Evolutionary conservation across 2,113 vertebrate species (phyloP).

Genomic region (Ailurus styani): DNA sequence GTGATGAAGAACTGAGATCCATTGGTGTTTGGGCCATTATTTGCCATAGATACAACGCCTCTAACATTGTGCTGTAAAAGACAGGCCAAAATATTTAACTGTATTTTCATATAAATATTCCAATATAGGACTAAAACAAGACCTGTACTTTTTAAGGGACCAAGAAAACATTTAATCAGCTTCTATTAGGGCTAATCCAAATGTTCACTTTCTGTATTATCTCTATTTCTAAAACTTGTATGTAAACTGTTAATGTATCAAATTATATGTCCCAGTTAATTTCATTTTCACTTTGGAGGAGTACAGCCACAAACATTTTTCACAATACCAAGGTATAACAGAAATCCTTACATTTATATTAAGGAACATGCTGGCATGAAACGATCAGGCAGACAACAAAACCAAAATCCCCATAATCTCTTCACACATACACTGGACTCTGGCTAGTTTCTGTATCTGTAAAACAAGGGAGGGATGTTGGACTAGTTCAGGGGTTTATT

Average conservation of each 20-base stretch:
- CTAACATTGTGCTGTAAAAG: slow-evolving; percentile 92
- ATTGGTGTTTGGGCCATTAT: slow-evolving; percentile 96
- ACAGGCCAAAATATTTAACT: background rate
- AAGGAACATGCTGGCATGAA: slow-evolving; percentile 1
- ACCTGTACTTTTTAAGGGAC: background rate
- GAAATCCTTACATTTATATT: slow-evolving; percentile 36
- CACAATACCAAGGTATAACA: background rate
- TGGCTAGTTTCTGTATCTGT: slow-evolving; percentile 45
- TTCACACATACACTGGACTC: slow-evolving; percentile 24
- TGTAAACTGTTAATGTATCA: background rate
- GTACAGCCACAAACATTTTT: background rate
- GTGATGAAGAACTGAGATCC: slow-evolving; percentile 97
- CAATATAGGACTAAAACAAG: background rate
- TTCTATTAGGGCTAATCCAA: background rate
- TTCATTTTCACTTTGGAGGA: slow-evolving; percentile 27
- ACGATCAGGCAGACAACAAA: slow-evolving; percentile 28
- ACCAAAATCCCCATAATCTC: slow-evolving; percentile 15
- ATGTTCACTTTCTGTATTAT: background rate
- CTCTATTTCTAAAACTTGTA: background rate
- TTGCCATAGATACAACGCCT: slow-evolving; percentile 98
- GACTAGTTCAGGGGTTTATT: background rate
- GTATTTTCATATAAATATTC: background rate
- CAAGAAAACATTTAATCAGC: background rate
- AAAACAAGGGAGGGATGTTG: slow-evolving; percentile 25
- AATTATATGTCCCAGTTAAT: background rate